A percentile compares a stretch with the other conserved stretches of the same genome.
phyloP scores from a whole-genome alignment of 1,140 invertebrate genomes.

The Trachymyrmex septentrionalis region DNA sequence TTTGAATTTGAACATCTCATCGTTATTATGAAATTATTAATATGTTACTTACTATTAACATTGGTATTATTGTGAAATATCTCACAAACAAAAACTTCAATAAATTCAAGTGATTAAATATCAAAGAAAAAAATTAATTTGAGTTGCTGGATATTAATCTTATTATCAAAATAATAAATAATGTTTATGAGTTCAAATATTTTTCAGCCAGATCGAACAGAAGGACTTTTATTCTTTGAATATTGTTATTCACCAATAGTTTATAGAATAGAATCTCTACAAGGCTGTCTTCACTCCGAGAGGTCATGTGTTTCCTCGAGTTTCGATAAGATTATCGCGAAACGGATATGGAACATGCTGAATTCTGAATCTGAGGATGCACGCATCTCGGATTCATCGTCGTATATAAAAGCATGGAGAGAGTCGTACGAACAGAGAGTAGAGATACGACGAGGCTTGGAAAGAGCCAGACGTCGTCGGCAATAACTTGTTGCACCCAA shows the following conservation, averaged over 20 bases:
- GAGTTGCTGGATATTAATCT: neutral
- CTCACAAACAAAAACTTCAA: neutral
- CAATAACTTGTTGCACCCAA: conserved; percentile 83
- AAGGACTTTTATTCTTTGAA: neutral
- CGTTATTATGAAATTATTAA: neutral
- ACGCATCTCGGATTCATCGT: conserved; percentile 45
- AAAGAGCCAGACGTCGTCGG: conserved; percentile 78
- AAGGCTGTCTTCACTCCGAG: neutral
- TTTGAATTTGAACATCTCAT: neutral
- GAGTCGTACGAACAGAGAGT: conserved; percentile 48
- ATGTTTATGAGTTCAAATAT: neutral
- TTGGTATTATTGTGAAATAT: neutral
- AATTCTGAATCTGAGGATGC: conserved; percentile 66
- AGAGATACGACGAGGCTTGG: conserved; percentile 60
- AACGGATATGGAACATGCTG: conserved; percentile 47
- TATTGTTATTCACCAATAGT: neutral
- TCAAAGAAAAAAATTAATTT: neutral
- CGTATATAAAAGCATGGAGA: conserved; percentile 50
- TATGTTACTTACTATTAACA: neutral
- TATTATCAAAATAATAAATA: neutral
- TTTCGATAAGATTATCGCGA: conserved; percentile 61
- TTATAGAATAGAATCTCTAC: conserved; percentile 15
- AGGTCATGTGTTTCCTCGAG: neutral
- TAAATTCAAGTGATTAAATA: neutral
- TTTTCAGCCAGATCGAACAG: neutral